Base-by-base conservation (phyloP, 2,113 vertebrate genomes). In the Athene noctua region DNA sequence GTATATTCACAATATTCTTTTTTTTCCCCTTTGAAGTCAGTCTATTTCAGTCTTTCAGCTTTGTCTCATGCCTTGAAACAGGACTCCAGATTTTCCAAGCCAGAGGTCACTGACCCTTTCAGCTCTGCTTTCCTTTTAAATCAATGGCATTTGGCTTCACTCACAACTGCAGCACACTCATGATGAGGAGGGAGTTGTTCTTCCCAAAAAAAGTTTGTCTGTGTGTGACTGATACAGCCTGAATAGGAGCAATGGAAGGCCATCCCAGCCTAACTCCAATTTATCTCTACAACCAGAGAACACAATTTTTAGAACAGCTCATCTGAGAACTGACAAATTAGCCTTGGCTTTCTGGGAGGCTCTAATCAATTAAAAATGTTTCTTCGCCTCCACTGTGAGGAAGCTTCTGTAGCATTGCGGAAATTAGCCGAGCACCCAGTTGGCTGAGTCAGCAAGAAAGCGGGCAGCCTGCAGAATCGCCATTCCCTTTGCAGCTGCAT, bases 361-460 rank as follows among this genome's bases (percentile, higher is more conserved):
- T 83, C 67, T 62, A 74, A 83, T 86, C 62, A 95, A 93, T 95
- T 96, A 88, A 90, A 95, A 94, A 11, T 42, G 27, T n/a, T 74
- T 90, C 67, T 74, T 90, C 8, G 5, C 38, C 65, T 93, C 30
- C 55, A 47, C 51, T 78, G 47, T 16, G 32, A 93, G 79, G 49
- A 90, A 74, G 71, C 51, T 93, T 83, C 66, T 70, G 63, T 36
- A 55, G 70, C 40, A 19, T 65, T 62, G 72, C 18, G 8, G 70
- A 55, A 92, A 90, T 57, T 30, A 92, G 78, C 62, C 63, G 84
- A 70, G 73, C 34, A 30, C 57, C 49, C 58, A 2, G 11, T 47
- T 82, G 66, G 49, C 92, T 94, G 89, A 97, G 79, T 96, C 90
- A 94, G 89, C 91, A 74, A n/a, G 78, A 63, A 62, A 70, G 47